Conservation (phyloP, 1,140 invertebrate species). For the Neodiprion lecontei region DNA sequence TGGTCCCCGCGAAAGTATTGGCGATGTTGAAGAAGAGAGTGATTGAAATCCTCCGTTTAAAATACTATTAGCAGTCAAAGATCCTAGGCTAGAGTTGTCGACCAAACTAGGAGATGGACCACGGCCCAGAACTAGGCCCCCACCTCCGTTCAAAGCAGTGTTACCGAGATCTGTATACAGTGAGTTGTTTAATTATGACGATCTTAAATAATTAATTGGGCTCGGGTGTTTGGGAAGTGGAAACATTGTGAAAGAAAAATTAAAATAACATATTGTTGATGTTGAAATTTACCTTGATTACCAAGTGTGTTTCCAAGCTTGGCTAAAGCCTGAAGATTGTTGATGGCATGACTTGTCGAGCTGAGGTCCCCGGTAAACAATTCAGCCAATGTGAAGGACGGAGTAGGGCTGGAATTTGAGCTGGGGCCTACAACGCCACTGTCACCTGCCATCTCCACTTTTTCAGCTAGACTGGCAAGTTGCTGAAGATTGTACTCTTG, state of each 20-base stretch:
- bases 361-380: slow-evolving; percentile 75
- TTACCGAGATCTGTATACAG: slow-evolving; percentile 49
- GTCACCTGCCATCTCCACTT: slow-evolving; percentile 57
- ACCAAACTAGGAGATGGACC: slow-evolving; percentile 63
- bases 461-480: slow-evolving; percentile 79
- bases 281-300: slow-evolving; percentile 64
- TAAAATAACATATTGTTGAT: background rate
- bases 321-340: slow-evolving; percentile 87
- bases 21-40: slow-evolving; percentile 69
- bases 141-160: slow-evolving; percentile 51
- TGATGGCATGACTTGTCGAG: slow-evolving; percentile 77
- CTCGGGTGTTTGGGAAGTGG: background rate
- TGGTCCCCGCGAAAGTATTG: slow-evolving; percentile 63
- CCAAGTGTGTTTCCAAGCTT: slow-evolving; percentile 77
- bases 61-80: slow-evolving; percentile 59
- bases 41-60: slow-evolving; percentile 64
- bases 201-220: no score
- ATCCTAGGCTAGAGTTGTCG: slow-evolving; percentile 56
- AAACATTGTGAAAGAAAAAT: slow-evolving; percentile 13
- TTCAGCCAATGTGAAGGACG: slow-evolving; percentile 75
- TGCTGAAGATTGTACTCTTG: slow-evolving; percentile 85
- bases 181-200: background rate
- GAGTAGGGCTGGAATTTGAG: slow-evolving; percentile 71
- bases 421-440: slow-evolving; percentile 58
- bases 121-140: slow-evolving; percentile 56